These are phyloP conservation scores for Chaitophorus viminalis DNA, from an alignment of 2,888 invertebrate species.

Conservation along the genomic window DNA sequence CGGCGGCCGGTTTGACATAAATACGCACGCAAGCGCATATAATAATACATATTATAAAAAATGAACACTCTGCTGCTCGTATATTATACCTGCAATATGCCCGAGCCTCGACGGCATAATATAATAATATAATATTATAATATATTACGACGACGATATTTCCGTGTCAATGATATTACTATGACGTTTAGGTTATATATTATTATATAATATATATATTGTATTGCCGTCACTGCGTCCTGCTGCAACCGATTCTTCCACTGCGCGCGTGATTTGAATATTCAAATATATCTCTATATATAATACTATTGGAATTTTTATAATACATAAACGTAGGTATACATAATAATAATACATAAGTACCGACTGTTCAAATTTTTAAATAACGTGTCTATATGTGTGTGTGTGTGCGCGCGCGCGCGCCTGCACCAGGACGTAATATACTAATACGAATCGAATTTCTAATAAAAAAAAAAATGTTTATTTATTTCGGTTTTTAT, in stretches of 20 bases:
- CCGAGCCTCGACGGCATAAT: background rate
- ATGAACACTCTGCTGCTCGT: background rate
- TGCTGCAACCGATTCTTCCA: conserved; percentile 35
- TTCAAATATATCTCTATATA: conserved; percentile 27
- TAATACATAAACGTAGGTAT: background rate
- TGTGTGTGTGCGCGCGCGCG: no score
- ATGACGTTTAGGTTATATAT: background rate
- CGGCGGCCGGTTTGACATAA: background rate
- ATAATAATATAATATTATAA: background rate
- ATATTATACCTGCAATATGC: background rate
- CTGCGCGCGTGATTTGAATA: conserved; percentile 49
- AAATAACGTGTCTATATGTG: conserved; percentile 8
- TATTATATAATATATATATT: background rate
- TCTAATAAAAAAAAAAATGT: conserved; percentile 17
- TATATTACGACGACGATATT: conserved; percentile 36
- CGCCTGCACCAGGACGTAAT: conserved; percentile 12
- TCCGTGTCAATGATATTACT: conserved; percentile 43
- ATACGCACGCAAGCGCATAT: background rate
- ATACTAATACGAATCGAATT: conserved; percentile 16
- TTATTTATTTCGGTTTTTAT: conserved; percentile 41
- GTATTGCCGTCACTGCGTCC: background rate
- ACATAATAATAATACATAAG: conserved; percentile 14
- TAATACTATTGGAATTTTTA: conserved; percentile 47
- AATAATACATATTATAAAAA: no score
- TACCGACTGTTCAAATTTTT: conserved; percentile 17